Evolutionary conservation across 2,888 invertebrate genomes (phyloP), one percentile per base, ranked within the genome.

Genomic region (Alloscopus bannaensis): DNA sequence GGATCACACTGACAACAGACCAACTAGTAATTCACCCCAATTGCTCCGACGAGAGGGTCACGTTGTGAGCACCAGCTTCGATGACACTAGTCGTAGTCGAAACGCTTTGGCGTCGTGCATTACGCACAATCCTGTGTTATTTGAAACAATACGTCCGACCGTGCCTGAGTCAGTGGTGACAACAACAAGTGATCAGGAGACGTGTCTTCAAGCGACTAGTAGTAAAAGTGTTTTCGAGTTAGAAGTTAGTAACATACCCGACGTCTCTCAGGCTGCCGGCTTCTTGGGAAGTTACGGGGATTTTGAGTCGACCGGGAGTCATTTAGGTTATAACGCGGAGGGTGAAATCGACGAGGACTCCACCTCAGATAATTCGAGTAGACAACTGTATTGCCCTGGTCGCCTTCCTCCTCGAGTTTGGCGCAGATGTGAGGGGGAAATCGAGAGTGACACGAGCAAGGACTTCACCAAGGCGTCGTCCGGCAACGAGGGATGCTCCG

Each of bases 21-120:
- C 59, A 11, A 6, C 6, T 22, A 52, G 11, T 52, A 22, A 20
- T 3, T 52, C 24, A 22, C 52, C 20, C 24, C n/a, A 16, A 59
- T 3, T 24, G 11, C 28, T 59, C 6, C 31, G 3, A 59, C 55
- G 26, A 6, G 31, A 57, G 8, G 20, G 31, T 31, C 1, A 6
- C 4, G 1, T 57, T 29, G 13, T 13, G 52, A 52, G 36, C 20
- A 59, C 57, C 55, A 72, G 79, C 55, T 59, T 69, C 45, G 69
- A 69, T 3, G 57, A 57, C 6, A 24, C 69, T 55, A 36, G 28
- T 20, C 73, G 64, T 64, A 69, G 80, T 73, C 52, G 29, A 65
- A 80, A 64, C 60, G 80, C 80, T 80, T 69, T 80, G 60, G 69
- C 80, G 36, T 42, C 79, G 55, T 79, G 80, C 73, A 69, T 69